Evolutionary conservation across 2,888 invertebrate genomes (phyloP).

Genomic region (Tipula lateralis): DNA sequence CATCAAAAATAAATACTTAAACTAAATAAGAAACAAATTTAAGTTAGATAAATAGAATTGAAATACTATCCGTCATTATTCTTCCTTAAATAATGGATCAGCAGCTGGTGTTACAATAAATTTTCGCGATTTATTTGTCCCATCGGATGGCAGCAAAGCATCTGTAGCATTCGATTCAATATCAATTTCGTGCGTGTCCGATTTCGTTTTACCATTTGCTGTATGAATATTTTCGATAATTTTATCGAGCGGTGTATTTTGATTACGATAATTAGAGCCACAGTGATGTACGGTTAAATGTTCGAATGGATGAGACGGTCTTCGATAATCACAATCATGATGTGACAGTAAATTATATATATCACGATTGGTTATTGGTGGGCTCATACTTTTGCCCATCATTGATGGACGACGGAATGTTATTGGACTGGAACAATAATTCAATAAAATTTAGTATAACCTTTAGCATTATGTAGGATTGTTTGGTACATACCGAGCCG

Average conservation of each 20-base stretch:
- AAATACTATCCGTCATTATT: neutral
- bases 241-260: conserved; percentile 30
- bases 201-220: conserved; percentile 31
- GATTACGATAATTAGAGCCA: conserved; percentile 28
- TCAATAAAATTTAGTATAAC: neutral
- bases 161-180: neutral
- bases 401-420: neutral
- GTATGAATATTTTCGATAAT: conserved; percentile 29
- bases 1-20: neutral
- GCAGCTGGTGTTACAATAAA: conserved; percentile 38
- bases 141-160: neutral
- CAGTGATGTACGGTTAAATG: conserved; percentile 28
- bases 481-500: neutral
- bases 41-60: too few relatives aligned
- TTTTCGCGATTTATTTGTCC: conserved; percentile 33
- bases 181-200: conserved; percentile 9
- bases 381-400: conserved; percentile 19
- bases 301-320: conserved; percentile 25
- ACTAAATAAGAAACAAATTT: neutral
- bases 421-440: neutral
- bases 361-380: neutral
- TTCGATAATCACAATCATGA: conserved; percentile 32
- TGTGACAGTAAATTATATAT: neutral
- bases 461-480: too few relatives aligned
- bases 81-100: neutral